Percentiles rank a stretch among this genome's conserved stretches.
Evolutionary conservation across 53 echinoderm and acorn worm species (phyloP).

Genomic region (Antedon mediterranea): DNA sequence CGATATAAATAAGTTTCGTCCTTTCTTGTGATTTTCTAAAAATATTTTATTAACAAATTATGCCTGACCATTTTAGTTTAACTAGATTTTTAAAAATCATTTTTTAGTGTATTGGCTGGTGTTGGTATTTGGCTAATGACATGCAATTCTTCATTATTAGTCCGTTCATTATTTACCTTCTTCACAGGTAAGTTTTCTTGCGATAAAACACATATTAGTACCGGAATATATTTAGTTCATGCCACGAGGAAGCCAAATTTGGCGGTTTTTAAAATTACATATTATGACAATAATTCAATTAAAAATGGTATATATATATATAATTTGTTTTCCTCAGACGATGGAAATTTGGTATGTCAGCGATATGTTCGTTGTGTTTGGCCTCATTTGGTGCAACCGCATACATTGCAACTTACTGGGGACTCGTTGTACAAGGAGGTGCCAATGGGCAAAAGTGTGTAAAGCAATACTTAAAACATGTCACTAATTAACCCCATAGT

Average conservation of each 20-base stretch:
- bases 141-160: constrained; percentile 82
- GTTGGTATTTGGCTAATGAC: constrained; percentile 71
- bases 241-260: too few species aligned
- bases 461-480: neutral
- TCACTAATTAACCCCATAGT: too few species aligned
- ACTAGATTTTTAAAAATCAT: neutral
- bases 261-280: too few species aligned
- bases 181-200: constrained; percentile 43
- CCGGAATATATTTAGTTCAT: too few species aligned
- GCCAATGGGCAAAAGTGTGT: constrained; percentile 1
- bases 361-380: constrained; percentile 8
- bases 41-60: too few species aligned
- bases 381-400: constrained; percentile 11
- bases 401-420: constrained; percentile 14
- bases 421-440: neutral
- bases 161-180: constrained; percentile 40
- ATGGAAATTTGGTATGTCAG: constrained; percentile 12
- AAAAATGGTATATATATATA: neutral
- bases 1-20: too few species aligned
- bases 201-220: too few species aligned
- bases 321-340: neutral
- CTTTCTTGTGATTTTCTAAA: too few species aligned
- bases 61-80: too few species aligned
- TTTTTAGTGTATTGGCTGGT: constrained; percentile 55
- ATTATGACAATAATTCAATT: too few species aligned